phyloP scores from a whole-genome alignment of 2,888 invertebrate species.

The Sepioteuthis lessoniana region DNA sequence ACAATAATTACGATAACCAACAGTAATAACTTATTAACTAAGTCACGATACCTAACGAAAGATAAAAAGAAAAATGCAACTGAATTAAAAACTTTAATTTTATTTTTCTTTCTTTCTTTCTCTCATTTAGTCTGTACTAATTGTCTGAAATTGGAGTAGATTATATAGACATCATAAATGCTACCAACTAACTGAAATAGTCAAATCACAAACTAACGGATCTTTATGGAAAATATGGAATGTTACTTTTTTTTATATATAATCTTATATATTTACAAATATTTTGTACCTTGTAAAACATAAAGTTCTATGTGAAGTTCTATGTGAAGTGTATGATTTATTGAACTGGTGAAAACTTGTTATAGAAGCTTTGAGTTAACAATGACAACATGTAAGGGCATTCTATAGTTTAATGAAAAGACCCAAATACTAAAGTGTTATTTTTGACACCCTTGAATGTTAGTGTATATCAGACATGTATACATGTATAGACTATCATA shows the following conservation, averaged over 20 bases:
- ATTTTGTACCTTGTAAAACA: neutral
- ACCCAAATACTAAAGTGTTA: neutral
- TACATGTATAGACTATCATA: neutral
- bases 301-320: neutral
- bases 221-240: neutral
- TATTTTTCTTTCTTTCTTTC: neutral
- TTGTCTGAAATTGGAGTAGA: neutral
- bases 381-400: constrained; percentile 16
- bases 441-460: neutral
- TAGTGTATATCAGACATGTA: constrained; percentile 33
- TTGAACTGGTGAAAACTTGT: neutral
- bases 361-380: constrained; percentile 2
- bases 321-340: neutral
- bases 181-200: too few relatives aligned
- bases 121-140: neutral
- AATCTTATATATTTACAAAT: neutral
- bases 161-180: neutral
- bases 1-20: neutral
- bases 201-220: neutral
- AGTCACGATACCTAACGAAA: neutral
- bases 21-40: neutral
- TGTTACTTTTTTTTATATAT: neutral
- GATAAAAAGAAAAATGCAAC: neutral
- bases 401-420: constrained; percentile 33
- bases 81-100: neutral